A percentile compares a stretch with the other conserved stretches of the same genome.
phyloP scores from a whole-genome alignment of 2,888 invertebrate species.

The Nomada ruficornis region DNA sequence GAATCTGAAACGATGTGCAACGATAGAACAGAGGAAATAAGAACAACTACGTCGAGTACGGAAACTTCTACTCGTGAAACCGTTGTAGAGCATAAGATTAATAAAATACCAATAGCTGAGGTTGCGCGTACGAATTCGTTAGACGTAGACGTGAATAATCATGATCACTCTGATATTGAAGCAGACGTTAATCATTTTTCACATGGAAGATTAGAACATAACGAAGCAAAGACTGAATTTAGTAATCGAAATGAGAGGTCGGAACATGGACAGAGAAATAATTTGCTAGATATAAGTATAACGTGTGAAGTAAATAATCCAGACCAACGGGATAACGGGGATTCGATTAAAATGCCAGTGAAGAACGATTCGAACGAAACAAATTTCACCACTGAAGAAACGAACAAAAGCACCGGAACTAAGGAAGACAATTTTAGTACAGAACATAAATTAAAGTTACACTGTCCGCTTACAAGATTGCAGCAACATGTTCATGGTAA shows the following conservation, averaged over 20 bases:
- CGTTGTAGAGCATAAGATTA: not conserved
- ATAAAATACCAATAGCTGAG: not conserved
- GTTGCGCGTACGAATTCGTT: not conserved
- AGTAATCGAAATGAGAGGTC: not conserved
- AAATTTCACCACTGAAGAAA: not conserved
- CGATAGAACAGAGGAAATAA: not conserved
- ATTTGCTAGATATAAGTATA: not conserved
- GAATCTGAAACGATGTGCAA: not conserved
- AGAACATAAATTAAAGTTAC: not conserved
- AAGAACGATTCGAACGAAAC: not conserved
- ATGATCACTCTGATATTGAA: not conserved
- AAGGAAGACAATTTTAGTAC: not conserved
- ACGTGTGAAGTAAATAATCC: not conserved
- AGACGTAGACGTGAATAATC: not conserved
- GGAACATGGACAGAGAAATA: not conserved
- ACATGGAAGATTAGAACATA: not conserved
- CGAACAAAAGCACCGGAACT: not conserved
- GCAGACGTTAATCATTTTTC: not conserved
- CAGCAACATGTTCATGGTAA: constrained; percentile 14
- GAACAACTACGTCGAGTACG: not conserved
- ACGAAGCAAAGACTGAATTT: not conserved
- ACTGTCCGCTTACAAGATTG: not conserved
- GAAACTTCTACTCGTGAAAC: not conserved
- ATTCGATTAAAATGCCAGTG: not conserved
- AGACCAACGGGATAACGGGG: not conserved